Conservation (phyloP, 2,888 invertebrate genomes). For the Acleris sparsana region DNA sequence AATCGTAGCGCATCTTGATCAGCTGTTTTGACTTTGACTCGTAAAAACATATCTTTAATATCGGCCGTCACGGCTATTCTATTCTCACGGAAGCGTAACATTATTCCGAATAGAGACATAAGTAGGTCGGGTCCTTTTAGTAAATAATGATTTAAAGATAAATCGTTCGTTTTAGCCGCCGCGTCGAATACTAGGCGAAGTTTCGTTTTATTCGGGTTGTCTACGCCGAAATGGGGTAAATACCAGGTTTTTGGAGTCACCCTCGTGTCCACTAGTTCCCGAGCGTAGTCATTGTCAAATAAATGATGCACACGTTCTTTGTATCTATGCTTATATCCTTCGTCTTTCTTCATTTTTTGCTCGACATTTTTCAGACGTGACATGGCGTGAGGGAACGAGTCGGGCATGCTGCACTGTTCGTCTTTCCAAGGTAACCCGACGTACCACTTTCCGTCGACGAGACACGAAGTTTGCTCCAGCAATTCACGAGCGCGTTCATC, state of each 20-base stretch:
- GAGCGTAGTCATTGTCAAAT: slow-evolving; percentile 30
- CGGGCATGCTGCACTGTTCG: too few species aligned
- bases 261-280: slow-evolving; percentile 25
- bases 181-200: slow-evolving; percentile 42
- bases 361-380: too few species aligned
- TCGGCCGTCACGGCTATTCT: slow-evolving; percentile 26
- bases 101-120: slow-evolving; percentile 35
- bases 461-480: slow-evolving; percentile 41
- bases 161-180: slow-evolving; percentile 36
- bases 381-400: too few species aligned
- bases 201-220: slow-evolving; percentile 33
- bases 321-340: too few species aligned
- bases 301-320: slow-evolving; percentile 8
- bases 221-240: background rate
- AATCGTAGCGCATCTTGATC: too few species aligned
- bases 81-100: slow-evolving; percentile 40
- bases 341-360: too few species aligned
- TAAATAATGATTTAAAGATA: too few species aligned
- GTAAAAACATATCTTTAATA: too few species aligned
- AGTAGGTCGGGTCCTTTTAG: too few species aligned
- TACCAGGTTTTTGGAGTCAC: background rate
- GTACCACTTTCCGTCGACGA: background rate
- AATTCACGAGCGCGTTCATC: slow-evolving; percentile 39
- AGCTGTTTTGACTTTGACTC: too few species aligned
- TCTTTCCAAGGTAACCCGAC: too few species aligned